These are phyloP conservation scores for Microcebus tavaratra DNA, from an alignment of 2,113 vertebrate species.

Conservation along the genomic window DNA sequence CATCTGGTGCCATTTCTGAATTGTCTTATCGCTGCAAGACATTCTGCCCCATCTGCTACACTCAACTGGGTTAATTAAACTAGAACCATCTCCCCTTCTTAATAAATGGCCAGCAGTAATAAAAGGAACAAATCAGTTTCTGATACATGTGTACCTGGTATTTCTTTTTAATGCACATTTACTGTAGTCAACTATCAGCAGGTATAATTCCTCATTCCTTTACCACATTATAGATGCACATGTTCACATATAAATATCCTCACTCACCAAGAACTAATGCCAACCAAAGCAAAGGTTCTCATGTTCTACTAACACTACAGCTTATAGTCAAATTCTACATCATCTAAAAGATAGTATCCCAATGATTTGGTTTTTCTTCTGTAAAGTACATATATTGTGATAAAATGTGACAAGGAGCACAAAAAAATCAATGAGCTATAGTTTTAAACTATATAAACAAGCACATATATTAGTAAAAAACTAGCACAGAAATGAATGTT, in stretches of 20 bases:
- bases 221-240: background rate
- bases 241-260: background rate
- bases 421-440: background rate
- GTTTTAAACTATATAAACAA: conserved; percentile 4
- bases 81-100: conserved; percentile 84
- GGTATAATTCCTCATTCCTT: conserved; percentile 37
- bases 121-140: conserved; percentile 85
- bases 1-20: conserved; percentile 91
- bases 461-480: background rate
- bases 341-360: background rate
- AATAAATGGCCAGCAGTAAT: conserved; percentile 88
- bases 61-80: conserved; percentile 92
- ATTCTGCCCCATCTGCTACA: conserved; percentile 94
- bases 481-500: conserved; percentile 38
- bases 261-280: background rate
- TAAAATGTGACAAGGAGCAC: conserved; percentile 1
- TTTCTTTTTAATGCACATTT: conserved; percentile 84
- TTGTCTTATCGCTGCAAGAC: conserved; percentile 89
- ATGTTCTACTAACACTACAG: background rate
- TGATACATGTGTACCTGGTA: conserved; percentile 79
- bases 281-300: background rate
- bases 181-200: conserved; percentile 75
- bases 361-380: conserved; percentile 19
- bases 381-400: background rate
- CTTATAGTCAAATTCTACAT: background rate